Conservation (phyloP, 2,888 invertebrate genomes). For the Amphipyra berbera region DNA sequence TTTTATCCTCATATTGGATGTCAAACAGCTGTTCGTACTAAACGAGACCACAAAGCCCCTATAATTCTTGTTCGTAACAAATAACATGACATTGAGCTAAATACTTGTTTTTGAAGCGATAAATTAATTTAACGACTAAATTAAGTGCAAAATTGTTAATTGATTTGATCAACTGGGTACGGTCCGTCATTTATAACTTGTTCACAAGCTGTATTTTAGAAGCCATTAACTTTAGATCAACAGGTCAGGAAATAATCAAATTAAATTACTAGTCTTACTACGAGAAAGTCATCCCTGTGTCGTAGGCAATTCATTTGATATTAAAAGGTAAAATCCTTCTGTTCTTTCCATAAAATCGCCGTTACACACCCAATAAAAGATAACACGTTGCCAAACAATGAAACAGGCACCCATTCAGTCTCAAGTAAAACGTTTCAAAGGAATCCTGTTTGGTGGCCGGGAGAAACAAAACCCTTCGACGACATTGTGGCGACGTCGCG, state of each 20-base stretch:
- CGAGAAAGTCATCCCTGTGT: not conserved
- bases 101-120: constrained; percentile 17
- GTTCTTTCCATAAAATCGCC: constrained; percentile 46
- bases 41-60: constrained; percentile 24
- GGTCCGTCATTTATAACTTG: constrained; percentile 11
- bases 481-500: constrained; percentile 55
- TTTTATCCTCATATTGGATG: not conserved
- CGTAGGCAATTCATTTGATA: constrained; percentile 4
- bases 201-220: not conserved
- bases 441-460: constrained; percentile 78
- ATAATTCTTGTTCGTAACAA: constrained; percentile 26
- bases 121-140: constrained; percentile 33
- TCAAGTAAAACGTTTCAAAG: constrained; percentile 72
- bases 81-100: constrained; percentile 42
- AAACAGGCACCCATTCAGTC: constrained; percentile 74
- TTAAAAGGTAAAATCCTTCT: constrained; percentile 6
- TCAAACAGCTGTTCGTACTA: constrained; percentile 3
- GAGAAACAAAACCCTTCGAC: constrained; percentile 69
- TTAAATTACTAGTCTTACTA: not conserved
- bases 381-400: constrained; percentile 72
- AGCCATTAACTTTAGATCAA: not conserved
- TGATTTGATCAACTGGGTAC: constrained; percentile 17
- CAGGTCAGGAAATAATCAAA: constrained; percentile 15
- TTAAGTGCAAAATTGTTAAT: constrained; percentile 23
- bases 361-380: constrained; percentile 58